Evolutionary conservation across 1,140 invertebrate genomes (phyloP).

Genomic region (Andricus grossulariae): DNA sequence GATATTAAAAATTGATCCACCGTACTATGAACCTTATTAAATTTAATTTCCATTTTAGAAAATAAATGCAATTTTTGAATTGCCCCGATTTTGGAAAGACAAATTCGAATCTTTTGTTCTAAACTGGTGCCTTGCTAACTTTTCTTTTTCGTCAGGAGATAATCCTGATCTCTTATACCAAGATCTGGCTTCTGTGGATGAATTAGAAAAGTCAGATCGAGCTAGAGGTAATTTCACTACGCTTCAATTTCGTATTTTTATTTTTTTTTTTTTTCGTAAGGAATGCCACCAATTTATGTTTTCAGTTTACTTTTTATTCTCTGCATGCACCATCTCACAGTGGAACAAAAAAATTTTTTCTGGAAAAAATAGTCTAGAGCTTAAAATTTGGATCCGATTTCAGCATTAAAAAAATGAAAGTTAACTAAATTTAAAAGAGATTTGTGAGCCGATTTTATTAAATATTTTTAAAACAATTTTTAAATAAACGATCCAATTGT

Average conservation of each 20-base stretch:
- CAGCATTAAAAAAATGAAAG: too few species aligned
- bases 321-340: not conserved
- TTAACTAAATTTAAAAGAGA: too few species aligned
- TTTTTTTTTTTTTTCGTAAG: slow-evolving; percentile 32
- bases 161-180: slow-evolving; percentile 78
- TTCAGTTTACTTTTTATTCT: not conserved
- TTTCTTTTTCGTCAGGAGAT: slow-evolving; percentile 74
- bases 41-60: slow-evolving; percentile 1
- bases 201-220: slow-evolving; percentile 66
- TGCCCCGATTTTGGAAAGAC: not conserved
- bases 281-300: slow-evolving; percentile 13
- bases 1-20: too few species aligned
- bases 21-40: not conserved
- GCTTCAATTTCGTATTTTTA: slow-evolving; percentile 4
- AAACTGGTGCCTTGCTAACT: slow-evolving; percentile 38
- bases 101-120: slow-evolving; percentile 38
- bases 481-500: too few species aligned
- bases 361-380: too few species aligned
- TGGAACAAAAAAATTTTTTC: too few species aligned
- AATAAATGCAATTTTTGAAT: not conserved
- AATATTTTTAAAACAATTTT: too few species aligned
- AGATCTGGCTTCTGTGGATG: slow-evolving; percentile 75
- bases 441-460: too few species aligned
- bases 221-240: slow-evolving; percentile 65
- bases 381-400: too few species aligned